phyloP scores from a whole-genome alignment of 2,888 invertebrate genomes.

The Unio delphinus region DNA sequence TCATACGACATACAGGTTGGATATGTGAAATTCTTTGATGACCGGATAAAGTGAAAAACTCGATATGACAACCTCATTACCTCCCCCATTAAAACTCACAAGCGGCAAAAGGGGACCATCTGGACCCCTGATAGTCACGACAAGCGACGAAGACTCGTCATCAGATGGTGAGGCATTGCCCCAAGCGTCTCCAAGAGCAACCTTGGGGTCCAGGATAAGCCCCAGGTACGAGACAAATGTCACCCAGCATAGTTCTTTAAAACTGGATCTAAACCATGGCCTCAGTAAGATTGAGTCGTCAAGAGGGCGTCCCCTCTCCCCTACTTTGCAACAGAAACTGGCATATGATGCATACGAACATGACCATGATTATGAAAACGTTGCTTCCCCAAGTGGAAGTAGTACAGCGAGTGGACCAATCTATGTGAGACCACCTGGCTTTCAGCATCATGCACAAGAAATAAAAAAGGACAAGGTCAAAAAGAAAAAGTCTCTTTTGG shows the following conservation, averaged over 20 bases:
- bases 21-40: too few relatives aligned
- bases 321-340: constrained; percentile 22
- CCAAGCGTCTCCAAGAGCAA: constrained; percentile 21
- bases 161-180: constrained; percentile 30
- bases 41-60: too few relatives aligned
- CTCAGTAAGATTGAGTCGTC: too few relatives aligned
- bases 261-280: too few relatives aligned
- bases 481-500: constrained; percentile 47
- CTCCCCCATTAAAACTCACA: constrained; percentile 44
- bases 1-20: too few relatives aligned
- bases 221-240: constrained; percentile 13
- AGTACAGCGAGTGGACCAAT: constrained; percentile 69
- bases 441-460: constrained; percentile 68
- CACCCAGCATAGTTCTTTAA: background rate
- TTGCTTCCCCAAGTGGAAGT: constrained; percentile 63
- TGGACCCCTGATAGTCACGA: constrained; percentile 53
- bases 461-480: constrained; percentile 61
- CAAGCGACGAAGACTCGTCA: constrained; percentile 50
- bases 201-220: constrained; percentile 20
- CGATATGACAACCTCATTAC: constrained; percentile 11
- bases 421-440: constrained; percentile 67
- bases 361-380: constrained; percentile 66
- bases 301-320: background rate
- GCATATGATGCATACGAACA: constrained; percentile 55
- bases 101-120: constrained; percentile 57